Conservation (phyloP, 2,797 vertebrate genomes). For the Petrocephalus sullivani region DNA sequence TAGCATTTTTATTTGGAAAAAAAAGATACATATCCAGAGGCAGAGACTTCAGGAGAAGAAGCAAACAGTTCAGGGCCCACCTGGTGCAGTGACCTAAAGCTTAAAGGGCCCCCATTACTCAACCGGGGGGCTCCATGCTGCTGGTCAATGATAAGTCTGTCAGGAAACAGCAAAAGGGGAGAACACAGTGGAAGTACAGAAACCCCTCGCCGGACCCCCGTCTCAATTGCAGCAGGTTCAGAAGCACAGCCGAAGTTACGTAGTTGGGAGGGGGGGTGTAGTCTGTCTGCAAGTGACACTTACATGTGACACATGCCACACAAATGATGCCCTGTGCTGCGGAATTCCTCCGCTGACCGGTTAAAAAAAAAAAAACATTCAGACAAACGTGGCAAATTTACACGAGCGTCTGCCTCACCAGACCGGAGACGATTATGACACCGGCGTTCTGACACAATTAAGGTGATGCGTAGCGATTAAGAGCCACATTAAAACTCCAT, state of each 20-base stretch:
- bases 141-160: neutral
- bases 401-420: neutral
- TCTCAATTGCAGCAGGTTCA: neutral
- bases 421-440: neutral
- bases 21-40: neutral
- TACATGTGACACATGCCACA: neutral
- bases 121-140: neutral
- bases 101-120: neutral
- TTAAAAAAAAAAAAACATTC: neutral
- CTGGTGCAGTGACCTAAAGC: neutral
- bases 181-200: neutral
- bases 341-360: neutral
- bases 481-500: constrained; percentile 16
- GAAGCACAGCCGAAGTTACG: neutral
- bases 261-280: neutral
- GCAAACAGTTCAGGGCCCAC: neutral
- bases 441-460: neutral
- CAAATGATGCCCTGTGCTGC: neutral
- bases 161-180: neutral
- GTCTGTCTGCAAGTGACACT: neutral
- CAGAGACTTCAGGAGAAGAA: neutral
- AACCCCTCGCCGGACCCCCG: neutral
- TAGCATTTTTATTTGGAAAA: neutral
- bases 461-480: constrained; percentile 16
- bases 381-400: neutral